Percentiles rank a stretch among this genome's conserved stretches.
These are phyloP conservation scores for Sipha maydis DNA, from an alignment of 2,888 invertebrate species.

Conservation along the genomic window DNA sequence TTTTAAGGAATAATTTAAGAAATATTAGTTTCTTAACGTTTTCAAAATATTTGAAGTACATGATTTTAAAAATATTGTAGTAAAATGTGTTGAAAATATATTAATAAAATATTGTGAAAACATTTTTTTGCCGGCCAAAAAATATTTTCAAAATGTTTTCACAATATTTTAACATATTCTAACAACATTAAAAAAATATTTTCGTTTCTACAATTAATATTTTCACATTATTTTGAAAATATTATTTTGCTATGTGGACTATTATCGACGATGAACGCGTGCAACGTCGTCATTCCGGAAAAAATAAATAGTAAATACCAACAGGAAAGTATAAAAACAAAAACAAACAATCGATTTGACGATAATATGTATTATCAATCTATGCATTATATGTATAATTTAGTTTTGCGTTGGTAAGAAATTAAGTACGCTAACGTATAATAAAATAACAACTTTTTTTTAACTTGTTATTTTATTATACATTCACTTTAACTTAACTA, in stretches of 20 bases:
- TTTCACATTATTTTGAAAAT: conserved; percentile 12
- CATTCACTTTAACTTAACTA: no score
- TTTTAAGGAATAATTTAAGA: conserved; percentile 17
- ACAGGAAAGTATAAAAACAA: no score
- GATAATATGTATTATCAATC: no score
- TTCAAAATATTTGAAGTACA: background rate
- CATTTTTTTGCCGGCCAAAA: conserved; percentile 3
- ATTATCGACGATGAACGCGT: no score
- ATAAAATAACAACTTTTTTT: no score
- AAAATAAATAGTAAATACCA: no score
- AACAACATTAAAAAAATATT: conserved; percentile 2
- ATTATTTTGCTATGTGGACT: conserved; percentile 12
- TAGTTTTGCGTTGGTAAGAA: no score
- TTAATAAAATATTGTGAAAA: background rate
- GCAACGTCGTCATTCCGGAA: no score
- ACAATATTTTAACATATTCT: conserved; percentile 10
- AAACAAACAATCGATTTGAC: no score
- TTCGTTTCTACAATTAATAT: background rate
- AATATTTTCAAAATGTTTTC: conserved; percentile 15
- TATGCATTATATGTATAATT: no score
- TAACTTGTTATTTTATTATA: no score
- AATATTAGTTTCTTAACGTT: background rate
- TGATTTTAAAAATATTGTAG: background rate
- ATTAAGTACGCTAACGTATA: no score
- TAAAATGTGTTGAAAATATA: background rate